Evolutionary conservation across 2,888 invertebrate genomes (phyloP).

Genomic region (Scrobipalpa atriplicella): DNA sequence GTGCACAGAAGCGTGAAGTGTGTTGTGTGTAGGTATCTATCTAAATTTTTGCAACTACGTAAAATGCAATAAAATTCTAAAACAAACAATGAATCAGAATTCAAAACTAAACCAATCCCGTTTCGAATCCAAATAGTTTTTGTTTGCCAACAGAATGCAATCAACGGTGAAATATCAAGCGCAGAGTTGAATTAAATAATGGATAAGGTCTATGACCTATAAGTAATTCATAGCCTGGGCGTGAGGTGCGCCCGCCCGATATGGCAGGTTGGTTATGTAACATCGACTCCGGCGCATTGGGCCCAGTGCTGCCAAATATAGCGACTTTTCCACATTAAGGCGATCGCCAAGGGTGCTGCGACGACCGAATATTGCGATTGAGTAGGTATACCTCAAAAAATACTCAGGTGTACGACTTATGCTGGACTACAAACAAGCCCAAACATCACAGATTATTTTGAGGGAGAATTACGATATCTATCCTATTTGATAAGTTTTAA

Average conservation of each 20-base stretch:
- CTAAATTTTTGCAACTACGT: not conserved
- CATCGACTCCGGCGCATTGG: conserved; percentile 47
- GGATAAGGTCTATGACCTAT: conserved; percentile 78
- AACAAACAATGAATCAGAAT: not conserved
- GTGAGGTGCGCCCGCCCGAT: conserved; percentile 77
- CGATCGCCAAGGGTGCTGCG: too few species aligned
- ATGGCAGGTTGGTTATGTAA: conserved; percentile 83
- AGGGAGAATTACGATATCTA: too few species aligned
- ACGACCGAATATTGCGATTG: too few species aligned
- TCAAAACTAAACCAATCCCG: not conserved
- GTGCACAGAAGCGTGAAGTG: not conserved
- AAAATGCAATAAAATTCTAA: conserved; percentile 10
- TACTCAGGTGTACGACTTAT: too few species aligned
- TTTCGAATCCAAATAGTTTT: conserved; percentile 24
- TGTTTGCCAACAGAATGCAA: conserved; percentile 41
- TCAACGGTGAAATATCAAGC: conserved; percentile 53
- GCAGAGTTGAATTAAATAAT: conserved; percentile 67
- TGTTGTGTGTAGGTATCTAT: not conserved
- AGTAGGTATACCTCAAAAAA: too few species aligned
- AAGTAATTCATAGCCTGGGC: conserved; percentile 80
- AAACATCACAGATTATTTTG: too few species aligned
- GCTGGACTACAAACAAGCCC: too few species aligned
- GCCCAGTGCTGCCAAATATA: not conserved
- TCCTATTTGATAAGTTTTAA: too few species aligned
- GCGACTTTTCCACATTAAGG: too few species aligned